Evolutionary conservation across 2,113 vertebrate species (phyloP), one percentile per base, ranked within the genome.

Genomic region (Pomatorhinus ruficollis): DNA sequence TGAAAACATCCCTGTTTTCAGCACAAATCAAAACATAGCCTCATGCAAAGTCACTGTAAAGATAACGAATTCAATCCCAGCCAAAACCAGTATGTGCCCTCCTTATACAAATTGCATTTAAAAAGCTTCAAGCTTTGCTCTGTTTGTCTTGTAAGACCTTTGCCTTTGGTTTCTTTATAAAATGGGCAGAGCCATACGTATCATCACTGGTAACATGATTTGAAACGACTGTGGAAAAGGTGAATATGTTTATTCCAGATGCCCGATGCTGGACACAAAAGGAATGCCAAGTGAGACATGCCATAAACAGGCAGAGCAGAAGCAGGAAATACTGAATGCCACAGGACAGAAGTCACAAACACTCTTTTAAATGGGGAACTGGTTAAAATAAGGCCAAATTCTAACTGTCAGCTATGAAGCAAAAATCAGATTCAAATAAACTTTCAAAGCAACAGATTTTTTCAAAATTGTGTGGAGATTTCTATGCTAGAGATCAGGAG

Each of bases 181-280:
- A 89, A 76, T 7, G 27, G 15, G n/a, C 21, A 30, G 42, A 66
- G 27, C 33, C 11, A 20, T 23, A 31, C 0, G 3, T 53, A 52
- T 68, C 10, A 22, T 28, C 57, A 52, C 3, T 0, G 1, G 35
- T 56, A 69, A 52, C 0, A 2, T 25, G 49, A 31, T 35, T 79
- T 60, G 49, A 68, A 90, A 77, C 0, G 2, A 18, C 45, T 17
- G 15, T 64, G 72, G 72, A 81, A 91, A 87, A 83, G 16, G 49
- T 21, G 20, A 88, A 11, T 45, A 23, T 33, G 6, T 65, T 83
- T 69, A 56, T 87, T 91, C 30, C 31, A 59, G 23, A 23, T 83
- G n/a, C 18, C 54, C 8, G 14, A 42, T 33, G 59, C 44, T 28
- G 27, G 16, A n/a, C 17, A 11, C 8, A 17, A 44, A 65, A 24